Conservation (phyloP, 2,113 vertebrate species). For the Tautogolabrus adspersus region DNA sequence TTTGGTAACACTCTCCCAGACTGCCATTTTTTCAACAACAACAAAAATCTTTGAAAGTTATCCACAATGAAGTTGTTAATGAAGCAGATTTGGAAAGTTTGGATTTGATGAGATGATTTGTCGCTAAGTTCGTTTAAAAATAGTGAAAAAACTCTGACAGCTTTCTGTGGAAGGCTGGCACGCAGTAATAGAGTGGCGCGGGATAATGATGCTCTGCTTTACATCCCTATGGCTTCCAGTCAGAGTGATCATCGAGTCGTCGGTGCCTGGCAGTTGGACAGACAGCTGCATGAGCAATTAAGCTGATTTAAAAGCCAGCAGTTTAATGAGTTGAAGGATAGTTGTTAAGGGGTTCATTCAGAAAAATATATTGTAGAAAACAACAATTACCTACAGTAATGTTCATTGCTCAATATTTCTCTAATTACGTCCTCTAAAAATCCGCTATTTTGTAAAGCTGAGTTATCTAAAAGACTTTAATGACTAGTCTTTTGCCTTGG, state of each 20-base stretch:
- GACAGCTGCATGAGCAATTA: slow-evolving; percentile 67
- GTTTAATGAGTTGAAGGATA: slow-evolving; percentile 65
- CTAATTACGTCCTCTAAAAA: slow-evolving; percentile 2
- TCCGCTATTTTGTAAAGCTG: slow-evolving; percentile 1
- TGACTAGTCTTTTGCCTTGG: neutral
- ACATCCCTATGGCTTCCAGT: slow-evolving; percentile 59
- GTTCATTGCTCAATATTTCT: slow-evolving; percentile 45
- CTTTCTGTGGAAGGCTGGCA: slow-evolving; percentile 10
- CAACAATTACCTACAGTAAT: slow-evolving; percentile 43
- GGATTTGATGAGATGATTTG: slow-evolving; percentile 12
- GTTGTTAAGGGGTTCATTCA: slow-evolving; percentile 44
- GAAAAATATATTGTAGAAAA: slow-evolving; percentile 44
- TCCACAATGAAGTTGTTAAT: slow-evolving; percentile 2
- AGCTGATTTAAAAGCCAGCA: slow-evolving; percentile 46
- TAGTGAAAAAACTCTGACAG: neutral
- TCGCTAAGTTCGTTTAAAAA: neutral
- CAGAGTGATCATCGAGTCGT: slow-evolving; percentile 60
- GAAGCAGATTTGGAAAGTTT: slow-evolving; percentile 27
- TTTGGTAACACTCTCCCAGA: neutral
- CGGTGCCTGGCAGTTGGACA: slow-evolving; percentile 62
- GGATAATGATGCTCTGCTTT: slow-evolving; percentile 62
- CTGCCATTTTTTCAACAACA: neutral
- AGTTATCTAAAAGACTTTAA: slow-evolving; percentile 15
- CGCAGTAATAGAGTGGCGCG: slow-evolving; percentile 13
- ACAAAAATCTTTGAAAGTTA: neutral